Base-by-base conservation (phyloP, 2,797 vertebrate species). In the Poeciliopsis gracilis region DNA sequence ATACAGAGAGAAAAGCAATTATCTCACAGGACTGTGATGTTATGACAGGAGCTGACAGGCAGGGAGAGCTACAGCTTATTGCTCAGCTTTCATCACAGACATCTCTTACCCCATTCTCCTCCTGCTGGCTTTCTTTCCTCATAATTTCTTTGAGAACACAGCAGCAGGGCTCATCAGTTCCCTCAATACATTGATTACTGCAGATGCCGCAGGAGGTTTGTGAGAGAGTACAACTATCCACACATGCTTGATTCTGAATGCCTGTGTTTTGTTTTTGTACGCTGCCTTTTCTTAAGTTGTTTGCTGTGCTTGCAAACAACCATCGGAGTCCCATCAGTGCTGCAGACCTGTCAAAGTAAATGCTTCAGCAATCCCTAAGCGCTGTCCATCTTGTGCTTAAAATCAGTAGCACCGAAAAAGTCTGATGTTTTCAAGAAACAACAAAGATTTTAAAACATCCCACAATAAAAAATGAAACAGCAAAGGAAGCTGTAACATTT, bases 31-130 rank as follows among this genome's bases (percentile, higher is more conserved):
- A 85, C 91, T 78, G 79, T 59, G 87, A 86, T 92, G 91, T 89
- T 83, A 89, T 92, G 93, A 92, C 92, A 90, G 84, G 82, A 79
- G 85, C 61, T 91, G 91, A 90, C 90, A 92, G 89, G 80, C 89
- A 93, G 87, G 88, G 91, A 90, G 90, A 88, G 90, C 89, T 91
- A 78, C 84, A 90, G 87, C 87, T 90, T 92, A 92, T 92, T 91
- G 86, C 90, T 82, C 78, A 83, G 90, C 92, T 93, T 94, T 94
- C 88, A 94, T 92, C 93, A 87, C 80, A 12, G 73, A 75, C 55
- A 75, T 84, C 84, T 85, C 84, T 82, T 82, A 76, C 72, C 82
- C 85, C 38, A 15, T 16, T 59, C 47, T 9, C 7, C 7, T 71
- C 45, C 59, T 16, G 2, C 77, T 77, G 1, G 25, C 82, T 81